Base-by-base conservation (phyloP, 2,888 invertebrate genomes). In the Chrysolina americana region DNA sequence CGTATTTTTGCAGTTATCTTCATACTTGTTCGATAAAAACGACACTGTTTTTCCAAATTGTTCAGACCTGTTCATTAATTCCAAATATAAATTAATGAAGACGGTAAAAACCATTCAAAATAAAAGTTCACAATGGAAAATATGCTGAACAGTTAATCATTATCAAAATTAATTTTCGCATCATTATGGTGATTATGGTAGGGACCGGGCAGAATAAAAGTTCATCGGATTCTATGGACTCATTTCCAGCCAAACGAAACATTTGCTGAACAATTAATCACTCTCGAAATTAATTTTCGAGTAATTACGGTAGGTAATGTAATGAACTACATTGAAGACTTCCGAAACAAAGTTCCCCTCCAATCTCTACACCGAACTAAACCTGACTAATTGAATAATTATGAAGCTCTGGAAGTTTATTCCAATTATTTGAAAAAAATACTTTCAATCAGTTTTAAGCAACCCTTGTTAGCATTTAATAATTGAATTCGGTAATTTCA, bases 221-320 rank as follows among this genome's bases (percentile, higher is more conserved):
- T 53, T 53, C 53, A 21, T 21, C 13, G 13, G 19, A 53, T 53
- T 53, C 53, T 13, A 53, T 53, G 5, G 19, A 53, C 53, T 21
- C 23, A 53, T 53, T 53, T 21, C 36, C n/a, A 13, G 28, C 15
- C 23, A 15, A 59, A 28, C 23, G 59, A n/a, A 59, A 59, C 10
- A 59, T 28, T 59, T 59, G 59, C 59, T 10, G 17, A 59, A 59
- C 36, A 59, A 28, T 59, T 59, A 23, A 59, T 59, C 36, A 59
- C 21, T 53, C 53, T 53, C 53, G 9, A 6, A 59, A 23, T 59
- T 59, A 59, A 23, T 36, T 59, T 28, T 59, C n/a, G 23, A 59
- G 28, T 59, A 8, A 59, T 59, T 28, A 59, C n/a, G 59, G 59
- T 59, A 59, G 59, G 59, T 59, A 59, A 59, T 28, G 36, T 59